Evolutionary conservation across 1,140 invertebrate genomes (phyloP), one percentile per base, ranked within the genome.

Genomic region (Vollenhovia emeryi): DNA sequence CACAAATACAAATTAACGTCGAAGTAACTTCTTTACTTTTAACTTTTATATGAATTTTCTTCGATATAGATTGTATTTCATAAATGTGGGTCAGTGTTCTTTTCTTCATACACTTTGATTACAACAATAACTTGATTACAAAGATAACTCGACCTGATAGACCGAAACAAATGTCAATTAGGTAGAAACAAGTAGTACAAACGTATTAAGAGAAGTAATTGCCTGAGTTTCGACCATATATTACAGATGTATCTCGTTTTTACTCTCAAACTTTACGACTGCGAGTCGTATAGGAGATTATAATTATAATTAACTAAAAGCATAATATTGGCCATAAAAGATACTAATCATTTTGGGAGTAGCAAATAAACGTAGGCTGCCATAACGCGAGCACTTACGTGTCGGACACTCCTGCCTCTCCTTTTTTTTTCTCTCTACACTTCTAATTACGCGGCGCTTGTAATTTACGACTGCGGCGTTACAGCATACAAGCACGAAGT

Each of bases 281-380:
- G 18, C 4, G 30, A 33, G 6, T 30, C 36, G 11, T 15, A 57
- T 55, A 43, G 18, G 13, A 66, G 18, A 71, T 57, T 82, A 55
- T 69, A 40, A 64, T 64, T 64, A 57, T 36, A 82, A 82, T 82
- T 71, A 82, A 40, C 48, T 82, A 82, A 82, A 82, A 82, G 50
- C 66, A 36, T 43, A 80, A 57, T 69, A 45, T 52, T 40, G 36
- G 2, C n/a, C 13, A n/a, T 73, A 45, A 59, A 82, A 71, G 43
- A 71, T 80, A 71, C 6, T 27, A 57, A 71, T 18, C 36, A 40
- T 71, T 80, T 13, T 24, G 33, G 13, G 18, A 8, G 21, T 24
- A 64, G 45, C 13, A 24, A 78, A 27, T 62, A 48, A 64, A 11
- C 27, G n/a, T 11, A 9, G 3, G 11, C 57, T 24, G 21, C 43